phyloP scores from a whole-genome alignment of 2,797 vertebrate genomes.

The Falco peregrinus region DNA sequence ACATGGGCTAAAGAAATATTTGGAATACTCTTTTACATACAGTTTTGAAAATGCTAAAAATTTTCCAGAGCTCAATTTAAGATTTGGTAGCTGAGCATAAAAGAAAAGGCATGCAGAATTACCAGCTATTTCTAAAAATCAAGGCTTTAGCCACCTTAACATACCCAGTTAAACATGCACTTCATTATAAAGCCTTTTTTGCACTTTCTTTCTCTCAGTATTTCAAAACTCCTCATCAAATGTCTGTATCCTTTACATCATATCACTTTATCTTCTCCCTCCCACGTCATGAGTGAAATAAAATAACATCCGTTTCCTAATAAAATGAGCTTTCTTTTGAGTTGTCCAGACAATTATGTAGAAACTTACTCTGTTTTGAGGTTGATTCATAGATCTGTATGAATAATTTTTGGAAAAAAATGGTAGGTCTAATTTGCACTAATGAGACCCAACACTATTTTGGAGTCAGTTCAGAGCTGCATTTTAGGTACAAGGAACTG shows the following conservation, averaged over 20 bases:
- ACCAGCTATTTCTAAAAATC: neutral
- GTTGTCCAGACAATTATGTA: neutral
- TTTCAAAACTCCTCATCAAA: neutral
- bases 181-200: neutral
- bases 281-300: neutral
- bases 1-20: neutral
- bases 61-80: neutral
- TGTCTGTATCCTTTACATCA: neutral
- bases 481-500: neutral
- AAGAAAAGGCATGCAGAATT: neutral
- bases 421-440: neutral
- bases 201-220: neutral
- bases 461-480: neutral
- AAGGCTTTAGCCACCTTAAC: neutral
- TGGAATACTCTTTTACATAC: neutral
- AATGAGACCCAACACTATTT: neutral
- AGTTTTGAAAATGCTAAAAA: neutral
- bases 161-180: neutral
- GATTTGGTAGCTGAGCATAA: neutral
- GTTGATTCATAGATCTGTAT: neutral
- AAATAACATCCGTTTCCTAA: neutral
- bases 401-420: neutral
- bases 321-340: neutral
- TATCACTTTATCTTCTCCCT: neutral
- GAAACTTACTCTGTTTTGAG: neutral